phyloP scores from a whole-genome alignment of 1,140 invertebrate species.

The Amyelois transitella region DNA sequence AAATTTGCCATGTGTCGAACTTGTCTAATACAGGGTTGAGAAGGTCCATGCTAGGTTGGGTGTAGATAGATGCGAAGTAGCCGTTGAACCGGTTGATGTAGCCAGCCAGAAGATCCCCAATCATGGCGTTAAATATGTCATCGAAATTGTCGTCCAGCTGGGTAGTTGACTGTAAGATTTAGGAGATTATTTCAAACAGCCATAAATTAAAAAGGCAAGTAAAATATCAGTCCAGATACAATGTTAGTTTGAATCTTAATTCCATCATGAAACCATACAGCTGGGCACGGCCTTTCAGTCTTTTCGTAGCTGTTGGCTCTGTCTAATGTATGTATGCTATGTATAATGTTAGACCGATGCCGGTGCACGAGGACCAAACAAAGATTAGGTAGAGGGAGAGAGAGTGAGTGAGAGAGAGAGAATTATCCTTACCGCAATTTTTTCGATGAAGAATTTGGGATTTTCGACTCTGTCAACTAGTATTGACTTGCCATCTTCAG shows the following conservation, averaged over 20 bases:
- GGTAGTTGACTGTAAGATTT: slow-evolving; percentile 32
- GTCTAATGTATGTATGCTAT: slow-evolving; percentile 2
- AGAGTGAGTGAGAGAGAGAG: neutral
- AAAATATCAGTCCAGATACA: no score
- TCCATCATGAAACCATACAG: no score
- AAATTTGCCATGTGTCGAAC: slow-evolving; percentile 5
- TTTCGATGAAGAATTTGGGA: slow-evolving; percentile 24
- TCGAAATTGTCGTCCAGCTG: slow-evolving; percentile 45
- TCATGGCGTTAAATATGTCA: slow-evolving; percentile 33
- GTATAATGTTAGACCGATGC: no score
- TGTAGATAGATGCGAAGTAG: slow-evolving; percentile 14
- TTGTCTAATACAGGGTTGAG: slow-evolving; percentile 6
- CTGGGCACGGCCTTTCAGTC: no score
- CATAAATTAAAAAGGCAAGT: no score
- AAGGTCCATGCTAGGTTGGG: neutral
- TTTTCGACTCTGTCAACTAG: slow-evolving; percentile 30
- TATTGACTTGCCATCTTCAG: slow-evolving; percentile 28
- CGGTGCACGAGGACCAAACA: no score
- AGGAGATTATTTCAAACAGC: no score
- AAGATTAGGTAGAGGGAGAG: no score
- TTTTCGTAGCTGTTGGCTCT: no score
- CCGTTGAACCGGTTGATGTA: slow-evolving; percentile 38
- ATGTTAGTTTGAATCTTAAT: no score
- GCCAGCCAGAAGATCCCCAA: slow-evolving; percentile 33
- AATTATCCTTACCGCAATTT: slow-evolving; percentile 33